Evolutionary conservation across 2,113 vertebrate genomes (phyloP).

Genomic region (Chaetodon auriga): DNA sequence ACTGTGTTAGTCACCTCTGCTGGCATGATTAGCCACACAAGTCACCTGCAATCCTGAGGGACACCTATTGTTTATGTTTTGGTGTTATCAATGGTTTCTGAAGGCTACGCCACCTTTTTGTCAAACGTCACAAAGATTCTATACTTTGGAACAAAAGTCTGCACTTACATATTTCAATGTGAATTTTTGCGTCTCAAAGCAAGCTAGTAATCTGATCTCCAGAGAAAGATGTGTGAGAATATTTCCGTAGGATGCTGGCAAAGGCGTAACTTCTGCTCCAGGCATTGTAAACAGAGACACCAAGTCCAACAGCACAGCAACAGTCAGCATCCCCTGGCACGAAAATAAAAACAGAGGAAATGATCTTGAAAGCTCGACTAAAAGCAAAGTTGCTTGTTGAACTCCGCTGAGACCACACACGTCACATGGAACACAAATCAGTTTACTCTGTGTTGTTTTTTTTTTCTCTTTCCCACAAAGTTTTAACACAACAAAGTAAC

Average conservation of each 20-base stretch:
- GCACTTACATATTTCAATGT: constrained; percentile 12
- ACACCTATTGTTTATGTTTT: neutral
- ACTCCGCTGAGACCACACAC: constrained; percentile 34
- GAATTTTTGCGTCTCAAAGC: constrained; percentile 46
- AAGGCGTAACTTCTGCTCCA: constrained; percentile 55
- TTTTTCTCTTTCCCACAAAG: neutral
- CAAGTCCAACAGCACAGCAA: constrained; percentile 48
- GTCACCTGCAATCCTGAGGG: neutral
- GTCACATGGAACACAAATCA: constrained; percentile 27
- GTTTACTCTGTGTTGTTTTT: neutral
- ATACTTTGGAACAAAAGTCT: neutral
- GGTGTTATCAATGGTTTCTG: neutral
- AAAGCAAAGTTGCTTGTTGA: constrained; percentile 47
- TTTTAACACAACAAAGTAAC: constrained; percentile 30
- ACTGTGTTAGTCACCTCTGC: neutral
- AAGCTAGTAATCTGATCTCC: constrained; percentile 44
- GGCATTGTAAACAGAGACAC: constrained; percentile 60
- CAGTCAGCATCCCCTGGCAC: constrained; percentile 59
- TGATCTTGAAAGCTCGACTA: constrained; percentile 52
- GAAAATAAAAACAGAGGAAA: constrained; percentile 52
- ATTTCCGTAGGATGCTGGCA: constrained; percentile 47
- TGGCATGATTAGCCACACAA: neutral
- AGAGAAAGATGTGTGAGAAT: constrained; percentile 53
- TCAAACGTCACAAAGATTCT: neutral
- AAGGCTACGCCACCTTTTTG: neutral